A percentile compares a stretch with the other conserved stretches of the same genome.
Conservation (phyloP, 2,113 vertebrate genomes). For the Thinocorus orbignyianus region DNA sequence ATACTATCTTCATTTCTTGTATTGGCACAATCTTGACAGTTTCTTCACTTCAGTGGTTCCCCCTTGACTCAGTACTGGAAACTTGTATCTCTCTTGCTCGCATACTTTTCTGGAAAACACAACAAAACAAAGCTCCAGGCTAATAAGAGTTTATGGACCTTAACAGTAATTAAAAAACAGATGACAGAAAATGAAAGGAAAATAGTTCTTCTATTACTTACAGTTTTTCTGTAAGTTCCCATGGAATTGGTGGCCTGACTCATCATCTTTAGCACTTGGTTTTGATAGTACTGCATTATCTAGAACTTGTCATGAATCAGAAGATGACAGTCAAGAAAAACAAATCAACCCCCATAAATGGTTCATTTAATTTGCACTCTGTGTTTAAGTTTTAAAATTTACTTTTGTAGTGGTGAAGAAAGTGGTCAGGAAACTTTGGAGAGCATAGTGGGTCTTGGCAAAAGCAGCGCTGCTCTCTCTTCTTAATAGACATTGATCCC, state of each 20-base stretch:
- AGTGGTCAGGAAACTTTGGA: background rate
- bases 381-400: background rate
- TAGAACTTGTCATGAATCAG: background rate
- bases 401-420: background rate
- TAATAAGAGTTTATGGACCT: background rate
- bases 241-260: background rate
- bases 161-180: background rate
- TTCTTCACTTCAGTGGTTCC: background rate
- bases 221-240: background rate
- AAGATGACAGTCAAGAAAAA: background rate
- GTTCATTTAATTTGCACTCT: background rate
- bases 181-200: background rate
- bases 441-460: background rate
- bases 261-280: background rate
- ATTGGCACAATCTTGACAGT: background rate
- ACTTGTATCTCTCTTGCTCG: background rate
- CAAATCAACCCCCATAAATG: background rate
- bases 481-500: background rate
- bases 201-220: background rate
- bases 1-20: background rate
- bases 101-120: background rate
- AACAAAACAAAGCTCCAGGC: background rate
- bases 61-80: background rate
- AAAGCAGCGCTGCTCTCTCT: background rate
- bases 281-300: background rate